Evolutionary conservation across 2,888 invertebrate species (phyloP).

Genomic region (Oscheius sp.): DNA sequence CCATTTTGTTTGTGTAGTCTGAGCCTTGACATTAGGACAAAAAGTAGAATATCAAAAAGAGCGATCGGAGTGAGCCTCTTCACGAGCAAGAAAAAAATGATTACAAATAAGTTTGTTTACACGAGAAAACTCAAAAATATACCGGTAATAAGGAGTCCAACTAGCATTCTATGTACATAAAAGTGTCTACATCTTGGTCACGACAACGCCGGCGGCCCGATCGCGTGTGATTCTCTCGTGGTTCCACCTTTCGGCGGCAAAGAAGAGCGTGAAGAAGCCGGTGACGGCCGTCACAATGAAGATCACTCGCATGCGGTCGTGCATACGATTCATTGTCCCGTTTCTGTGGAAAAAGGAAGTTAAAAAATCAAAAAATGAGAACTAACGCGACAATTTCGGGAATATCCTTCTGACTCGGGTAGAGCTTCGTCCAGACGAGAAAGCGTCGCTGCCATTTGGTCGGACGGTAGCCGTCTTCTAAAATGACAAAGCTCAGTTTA

Average conservation of each 20-base stretch:
- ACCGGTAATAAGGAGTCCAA: neutral
- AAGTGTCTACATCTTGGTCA: conserved; percentile 48
- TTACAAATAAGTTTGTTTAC: conserved; percentile 19
- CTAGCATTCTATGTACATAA: neutral
- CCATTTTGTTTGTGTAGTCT: conserved; percentile 46
- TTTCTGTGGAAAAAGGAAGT: conserved; percentile 41
- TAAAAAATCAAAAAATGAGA: conserved; percentile 1
- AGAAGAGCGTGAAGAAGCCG: conserved; percentile 58
- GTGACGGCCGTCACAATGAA: conserved; percentile 59
- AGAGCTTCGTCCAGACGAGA: conserved; percentile 62
- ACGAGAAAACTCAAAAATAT: conserved; percentile 10
- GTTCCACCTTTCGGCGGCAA: conserved; percentile 50
- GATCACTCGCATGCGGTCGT: conserved; percentile 65
- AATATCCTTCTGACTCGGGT: conserved; percentile 53
- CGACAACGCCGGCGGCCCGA: conserved; percentile 56
- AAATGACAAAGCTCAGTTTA: neutral
- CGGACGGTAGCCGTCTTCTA: conserved; percentile 53
- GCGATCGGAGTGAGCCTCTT: conserved; percentile 24
- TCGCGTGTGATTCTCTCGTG: conserved; percentile 53
- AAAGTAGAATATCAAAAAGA: conserved; percentile 26
- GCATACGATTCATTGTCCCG: conserved; percentile 68
- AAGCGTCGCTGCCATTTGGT: conserved; percentile 61
- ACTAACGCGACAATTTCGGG: conserved; percentile 66
- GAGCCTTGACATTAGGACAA: conserved; percentile 13
- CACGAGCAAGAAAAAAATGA: conserved; percentile 7